phyloP scores from a whole-genome alignment of 2,797 vertebrate species.

The Odontamblyopus lacepedii region DNA sequence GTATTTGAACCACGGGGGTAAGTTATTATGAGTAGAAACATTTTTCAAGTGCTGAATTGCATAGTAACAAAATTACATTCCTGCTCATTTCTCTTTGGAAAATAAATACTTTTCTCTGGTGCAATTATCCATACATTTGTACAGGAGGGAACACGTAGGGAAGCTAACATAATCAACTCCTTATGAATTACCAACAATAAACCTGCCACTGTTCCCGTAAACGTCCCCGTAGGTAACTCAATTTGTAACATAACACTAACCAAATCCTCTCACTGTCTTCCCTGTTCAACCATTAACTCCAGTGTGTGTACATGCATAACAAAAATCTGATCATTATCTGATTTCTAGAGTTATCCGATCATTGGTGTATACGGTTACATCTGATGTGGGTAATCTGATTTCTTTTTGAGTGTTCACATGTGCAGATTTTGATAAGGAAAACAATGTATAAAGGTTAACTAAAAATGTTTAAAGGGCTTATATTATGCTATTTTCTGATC shows the following conservation, averaged over 20 bases:
- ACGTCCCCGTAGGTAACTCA: not conserved
- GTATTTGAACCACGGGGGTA: not conserved
- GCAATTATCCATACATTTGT: not conserved
- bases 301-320: no score
- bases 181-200: conserved; percentile 1
- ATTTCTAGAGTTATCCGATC: no score
- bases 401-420: no score
- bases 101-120: not conserved
- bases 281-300: not conserved
- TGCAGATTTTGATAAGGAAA: no score
- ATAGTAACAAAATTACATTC: not conserved
- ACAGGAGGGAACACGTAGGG: not conserved
- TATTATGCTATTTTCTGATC: no score
- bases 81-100: not conserved
- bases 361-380: no score
- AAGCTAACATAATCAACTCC: not conserved
- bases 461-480: no score
- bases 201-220: not conserved
- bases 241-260: conserved; percentile 10
- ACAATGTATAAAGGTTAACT: no score
- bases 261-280: not conserved
- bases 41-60: not conserved
- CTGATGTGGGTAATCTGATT: no score
- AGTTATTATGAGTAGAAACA: not conserved
- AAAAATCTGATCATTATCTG: no score